Base-by-base conservation (phyloP, 2,797 vertebrate species). In the Muraenolepis orangiensis region DNA sequence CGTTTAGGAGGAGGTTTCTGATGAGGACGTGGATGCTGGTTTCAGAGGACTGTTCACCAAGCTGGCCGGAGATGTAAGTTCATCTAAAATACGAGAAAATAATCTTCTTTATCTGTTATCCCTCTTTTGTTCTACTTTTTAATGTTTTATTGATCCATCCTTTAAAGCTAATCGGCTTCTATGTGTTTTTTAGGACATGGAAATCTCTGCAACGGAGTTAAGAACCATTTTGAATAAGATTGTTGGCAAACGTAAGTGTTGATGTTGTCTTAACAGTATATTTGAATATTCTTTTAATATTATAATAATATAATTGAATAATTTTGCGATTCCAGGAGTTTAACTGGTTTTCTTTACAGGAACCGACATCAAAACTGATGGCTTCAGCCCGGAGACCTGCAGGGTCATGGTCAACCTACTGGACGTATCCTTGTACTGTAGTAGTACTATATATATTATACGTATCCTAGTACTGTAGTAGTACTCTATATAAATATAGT, bases 341-440 rank as follows among this genome's bases (percentile, higher is more conserved):
- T 0, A 64, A 64, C 57, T 70, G 29, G 23, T 72, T 46, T 36
- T 61, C 51, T 74, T 64, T 42, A 76, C 85, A 97, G 96, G 94
- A 88, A 88, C 84, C 23, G 95, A 97, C 87, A 88, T 98, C 73
- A 96, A 95, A 84, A 96, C 95, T 0, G 89, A 93, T 23, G 95
- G 95, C 71, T 97, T 98, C 86, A 90, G 88, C 82, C 66, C 94
- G 81, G 94, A 94, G 7, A 97, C 96, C 46, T 95, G 94, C 90
- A 93, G 93, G 64, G 82, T 94, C 71, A 95, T 97, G 94, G 91
- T 97, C 83, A 94, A 95, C 90, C 93, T 98, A 80, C 91, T 96
- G 94, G 96, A 97, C 18, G 96, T 97, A 97, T 98, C 96, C 94
- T 97, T 81, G 51, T 61, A 4, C 3, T 61, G n/a, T 23, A 8